Conservation (phyloP, 1,140 invertebrate species). For the Heliconius melpomene region DNA sequence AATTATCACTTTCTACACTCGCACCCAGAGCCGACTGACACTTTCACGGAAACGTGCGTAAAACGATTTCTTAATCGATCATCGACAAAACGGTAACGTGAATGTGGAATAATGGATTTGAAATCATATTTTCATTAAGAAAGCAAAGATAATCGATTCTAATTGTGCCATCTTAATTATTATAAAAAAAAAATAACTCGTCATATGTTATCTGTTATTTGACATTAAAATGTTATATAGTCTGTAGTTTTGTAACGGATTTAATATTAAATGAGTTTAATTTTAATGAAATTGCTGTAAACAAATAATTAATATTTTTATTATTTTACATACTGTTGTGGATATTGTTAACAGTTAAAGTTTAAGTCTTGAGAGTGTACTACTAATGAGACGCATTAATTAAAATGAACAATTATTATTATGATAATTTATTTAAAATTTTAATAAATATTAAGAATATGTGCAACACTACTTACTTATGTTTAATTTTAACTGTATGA, state of each 20-base stretch:
- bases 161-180: constrained; percentile 25
- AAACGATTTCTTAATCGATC: constrained; percentile 74
- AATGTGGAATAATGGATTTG: constrained; percentile 69
- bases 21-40: constrained; percentile 54
- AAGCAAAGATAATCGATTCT: constrained; percentile 57
- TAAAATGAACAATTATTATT: background rate
- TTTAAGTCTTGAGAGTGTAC: background rate
- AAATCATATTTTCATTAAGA: constrained; percentile 59
- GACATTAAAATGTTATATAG: background rate
- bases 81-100: constrained; percentile 71
- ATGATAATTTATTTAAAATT: background rate
- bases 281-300: background rate
- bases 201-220: constrained; percentile 11
- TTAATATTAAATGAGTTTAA: background rate
- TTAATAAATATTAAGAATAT: background rate
- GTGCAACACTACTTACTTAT: background rate
- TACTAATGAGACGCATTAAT: background rate
- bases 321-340: background rate
- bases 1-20: constrained; percentile 67
- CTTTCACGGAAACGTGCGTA: constrained; percentile 73
- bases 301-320: background rate
- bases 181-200: background rate
- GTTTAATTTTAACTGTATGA: background rate
- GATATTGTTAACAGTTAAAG: background rate
- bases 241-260: background rate